Base-by-base conservation (phyloP, 1,140 invertebrate genomes). In the Choristoneura fumiferana region DNA sequence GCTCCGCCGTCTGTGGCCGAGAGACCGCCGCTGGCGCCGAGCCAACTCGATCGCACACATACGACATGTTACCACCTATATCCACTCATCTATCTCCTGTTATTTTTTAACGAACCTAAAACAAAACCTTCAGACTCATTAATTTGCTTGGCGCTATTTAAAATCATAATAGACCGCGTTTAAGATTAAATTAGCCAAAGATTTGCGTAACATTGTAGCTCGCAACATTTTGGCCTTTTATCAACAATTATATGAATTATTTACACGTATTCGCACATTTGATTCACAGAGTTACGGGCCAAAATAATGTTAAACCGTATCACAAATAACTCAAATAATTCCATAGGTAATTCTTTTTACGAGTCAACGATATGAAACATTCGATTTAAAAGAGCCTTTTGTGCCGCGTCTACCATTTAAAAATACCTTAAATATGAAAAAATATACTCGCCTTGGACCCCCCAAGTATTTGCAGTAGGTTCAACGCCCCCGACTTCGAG, bases 11-110 rank as follows among this genome's bases (percentile, higher is more conserved):
- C 68, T 67, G 71, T 67, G 76, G 72, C 66, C 71, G 76, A 65
- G 76, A 65, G 69, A 22, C 60, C 22, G 22, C 22, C 22, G 22
- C 55, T 76, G 84, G 80, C 71, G 34, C 45, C 10, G 9, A 12
- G 82, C 84, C 84, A 87, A 80, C 72, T 74, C 80, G 74, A 83
- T 83, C 6, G 22, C 77, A 75, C 71, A 76, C 71, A 49, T 57
- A 67, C 57, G 70, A 70, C 69, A 70, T 73, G 76, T 76, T 68
- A 69, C 73, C 60, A 59, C 68, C 60, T 62, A 67, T 62, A 57
- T 53, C 62, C 57, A 67, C 62, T 58, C 58, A 71, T 70, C 62
- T 71, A 49, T 29, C 39, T 57, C 13, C 34, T 49, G 22, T 29
- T 29, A 49, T 49, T 49, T 49, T 49, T 49, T 22, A 49, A 29